Evolutionary conservation across 1,140 invertebrate genomes (phyloP).

Genomic region (Saccostrea echinata): DNA sequence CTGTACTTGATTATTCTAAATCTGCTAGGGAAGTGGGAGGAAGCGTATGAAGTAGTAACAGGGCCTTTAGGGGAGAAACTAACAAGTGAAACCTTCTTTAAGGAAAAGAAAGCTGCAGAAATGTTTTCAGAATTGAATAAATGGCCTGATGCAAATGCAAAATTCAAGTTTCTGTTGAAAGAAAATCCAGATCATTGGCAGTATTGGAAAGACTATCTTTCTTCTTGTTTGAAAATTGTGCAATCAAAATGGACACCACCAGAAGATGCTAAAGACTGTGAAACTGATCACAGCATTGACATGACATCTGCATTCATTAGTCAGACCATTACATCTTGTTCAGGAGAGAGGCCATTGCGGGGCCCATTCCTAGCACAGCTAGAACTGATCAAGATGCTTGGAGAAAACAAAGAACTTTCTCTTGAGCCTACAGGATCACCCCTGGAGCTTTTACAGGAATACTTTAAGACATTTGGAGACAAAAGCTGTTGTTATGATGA

Average conservation of each 20-base stretch:
- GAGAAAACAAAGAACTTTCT: background rate
- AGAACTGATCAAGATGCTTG: slow-evolving; percentile 83
- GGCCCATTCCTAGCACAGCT: slow-evolving; percentile 91
- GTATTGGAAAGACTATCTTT: slow-evolving; percentile 79
- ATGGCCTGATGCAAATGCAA: slow-evolving; percentile 86
- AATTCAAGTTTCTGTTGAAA: slow-evolving; percentile 85
- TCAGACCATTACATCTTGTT: slow-evolving; percentile 64
- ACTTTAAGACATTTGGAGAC: slow-evolving; percentile 90
- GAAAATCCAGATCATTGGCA: slow-evolving; percentile 83
- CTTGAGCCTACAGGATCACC: slow-evolving; percentile 81
- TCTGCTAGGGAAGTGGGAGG: slow-evolving; percentile 89
- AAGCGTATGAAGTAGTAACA: slow-evolving; percentile 89
- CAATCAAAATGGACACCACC: slow-evolving; percentile 65
- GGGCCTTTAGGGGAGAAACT: slow-evolving; percentile 85
- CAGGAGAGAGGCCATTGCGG: slow-evolving; percentile 81
- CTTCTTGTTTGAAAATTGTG: slow-evolving; percentile 67
- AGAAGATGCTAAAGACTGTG: slow-evolving; percentile 47
- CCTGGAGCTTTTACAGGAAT: slow-evolving; percentile 87
- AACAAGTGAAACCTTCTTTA: slow-evolving; percentile 76
- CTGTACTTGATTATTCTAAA: slow-evolving; percentile 95
- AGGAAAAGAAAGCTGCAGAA: slow-evolving; percentile 86
- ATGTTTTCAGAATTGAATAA: slow-evolving; percentile 87
- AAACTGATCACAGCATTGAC: slow-evolving; percentile 70
- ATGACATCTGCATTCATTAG: slow-evolving; percentile 73
- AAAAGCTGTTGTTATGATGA: slow-evolving; percentile 91